A percentile compares a stretch with the other conserved stretches of the same genome.
phyloP scores from a whole-genome alignment of 2,797 vertebrate species.

The Microctenopoma stevenorrisi region DNA sequence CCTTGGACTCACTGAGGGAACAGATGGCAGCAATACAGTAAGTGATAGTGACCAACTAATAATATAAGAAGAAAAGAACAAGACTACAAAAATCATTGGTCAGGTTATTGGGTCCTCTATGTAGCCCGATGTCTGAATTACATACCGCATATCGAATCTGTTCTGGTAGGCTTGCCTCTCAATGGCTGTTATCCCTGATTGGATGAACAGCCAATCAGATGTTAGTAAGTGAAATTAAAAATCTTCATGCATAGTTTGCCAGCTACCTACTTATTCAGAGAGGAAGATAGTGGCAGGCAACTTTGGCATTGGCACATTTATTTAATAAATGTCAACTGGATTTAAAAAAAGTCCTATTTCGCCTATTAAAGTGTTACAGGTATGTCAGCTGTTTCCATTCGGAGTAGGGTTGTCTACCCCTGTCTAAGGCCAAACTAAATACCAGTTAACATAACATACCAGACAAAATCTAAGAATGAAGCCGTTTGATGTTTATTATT shows the following conservation, averaged over 20 bases:
- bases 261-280: not conserved
- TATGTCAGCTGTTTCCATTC: too few species aligned
- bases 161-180: not conserved
- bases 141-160: not conserved
- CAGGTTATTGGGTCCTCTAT: not conserved
- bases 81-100: not conserved
- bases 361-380: too few species aligned
- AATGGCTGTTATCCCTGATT: not conserved
- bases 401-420: too few species aligned
- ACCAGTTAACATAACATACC: not conserved
- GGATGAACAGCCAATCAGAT: not conserved
- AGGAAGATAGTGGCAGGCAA: not conserved
- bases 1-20: slow-evolving; percentile 74
- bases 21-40: slow-evolving; percentile 68
- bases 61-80: not conserved
- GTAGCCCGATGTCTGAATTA: slow-evolving; percentile 1
- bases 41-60: slow-evolving; percentile 33
- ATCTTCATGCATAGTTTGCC: too few species aligned
- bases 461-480: not conserved
- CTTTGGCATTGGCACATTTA: too few species aligned
- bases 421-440: too few species aligned
- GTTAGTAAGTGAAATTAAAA: not conserved
- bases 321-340: too few species aligned
- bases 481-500: not conserved
- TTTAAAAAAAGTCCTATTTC: too few species aligned